A percentile compares a stretch with the other conserved stretches of the same genome.
Evolutionary conservation across 1,140 invertebrate genomes (phyloP).

Genomic region (Vanessa tameamea): DNA sequence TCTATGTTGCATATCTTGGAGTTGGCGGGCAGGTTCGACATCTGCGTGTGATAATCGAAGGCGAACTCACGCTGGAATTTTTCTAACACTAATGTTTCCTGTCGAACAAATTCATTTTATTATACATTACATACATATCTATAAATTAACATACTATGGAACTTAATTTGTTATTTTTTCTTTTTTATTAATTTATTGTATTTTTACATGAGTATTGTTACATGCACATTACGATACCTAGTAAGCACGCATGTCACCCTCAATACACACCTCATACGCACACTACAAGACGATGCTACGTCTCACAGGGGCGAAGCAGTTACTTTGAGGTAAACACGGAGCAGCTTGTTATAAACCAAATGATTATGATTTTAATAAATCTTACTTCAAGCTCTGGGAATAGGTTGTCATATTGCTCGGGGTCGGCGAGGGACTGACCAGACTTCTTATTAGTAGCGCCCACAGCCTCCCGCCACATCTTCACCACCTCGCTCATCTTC

Average conservation of each 20-base stretch:
- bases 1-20: conserved; percentile 52
- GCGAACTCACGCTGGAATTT: conserved; percentile 53
- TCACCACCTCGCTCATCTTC: conserved; percentile 91
- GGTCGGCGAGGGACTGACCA: conserved; percentile 96
- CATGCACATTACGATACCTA: too few species aligned
- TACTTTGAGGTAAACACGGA: too few species aligned
- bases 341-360: not conserved
- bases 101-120: conserved; percentile 15
- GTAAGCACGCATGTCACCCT: too few species aligned
- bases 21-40: conserved; percentile 42
- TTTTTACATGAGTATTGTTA: too few species aligned
- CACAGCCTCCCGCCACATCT: conserved; percentile 90
- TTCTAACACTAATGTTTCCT: conserved; percentile 64
- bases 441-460: conserved; percentile 91
- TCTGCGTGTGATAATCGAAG: conserved; percentile 41
- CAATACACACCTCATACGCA: too few species aligned
- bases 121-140: not conserved
- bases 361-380: conserved; percentile 4
- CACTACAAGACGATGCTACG: too few species aligned
- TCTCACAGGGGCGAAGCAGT: too few species aligned
- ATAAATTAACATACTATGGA: too few species aligned
- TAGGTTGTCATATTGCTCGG: conserved; percentile 96
- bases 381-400: conserved; percentile 89
- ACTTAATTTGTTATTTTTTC: too few species aligned
- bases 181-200: too few species aligned